Evolutionary conservation across 2,888 invertebrate genomes (phyloP), one percentile per base, ranked within the genome.

Genomic region (Venusia cambrica): DNA sequence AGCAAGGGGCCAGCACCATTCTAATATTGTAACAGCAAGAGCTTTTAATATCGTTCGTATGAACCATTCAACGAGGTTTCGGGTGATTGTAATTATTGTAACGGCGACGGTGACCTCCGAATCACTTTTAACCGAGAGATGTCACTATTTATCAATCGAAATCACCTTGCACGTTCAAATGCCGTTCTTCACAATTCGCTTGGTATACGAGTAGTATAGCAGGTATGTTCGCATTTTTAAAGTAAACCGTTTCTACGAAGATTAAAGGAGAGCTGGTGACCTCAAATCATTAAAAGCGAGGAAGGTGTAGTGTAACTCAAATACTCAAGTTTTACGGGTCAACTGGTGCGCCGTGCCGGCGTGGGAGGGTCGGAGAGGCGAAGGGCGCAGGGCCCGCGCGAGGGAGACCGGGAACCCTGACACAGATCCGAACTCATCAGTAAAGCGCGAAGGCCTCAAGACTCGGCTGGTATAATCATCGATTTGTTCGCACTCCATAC

Each of bases 361-460:
- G n/a, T 53, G 71, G 73, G 73, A 56, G 70, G 71, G 51, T 55
- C 61, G 53, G 45, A 58, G 59, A 58, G 53, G 61, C 60, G 67
- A 62, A 69, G 76, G 71, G 79, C 66, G 78, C 58, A 75, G 73
- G 80, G 77, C 68, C 59, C 61, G 62, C 41, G 54, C 42, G 57
- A 68, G 74, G 75, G 60, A 40, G 69, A 70, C 70, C 76, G 73
- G 71, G 75, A 71, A 80, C 87, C 85, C 79, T 85, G 87, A 87
- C 87, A 85, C 77, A 83, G 83, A 84, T 84, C 77, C 73, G 61
- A 69, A 73, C 73, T 73, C 78, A 79, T 84, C 81, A 79, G 76
- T 67, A 72, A 67, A 74, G 66, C 73, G 65, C 60, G 64, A 69
- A 74, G 79, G 71, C 78, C 80, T 77, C 75, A 74, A 76, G 73